These are phyloP conservation scores for Schizopygopsis pylzovi DNA, from an alignment of 2,797 vertebrate genomes.

Conservation along the genomic window DNA sequence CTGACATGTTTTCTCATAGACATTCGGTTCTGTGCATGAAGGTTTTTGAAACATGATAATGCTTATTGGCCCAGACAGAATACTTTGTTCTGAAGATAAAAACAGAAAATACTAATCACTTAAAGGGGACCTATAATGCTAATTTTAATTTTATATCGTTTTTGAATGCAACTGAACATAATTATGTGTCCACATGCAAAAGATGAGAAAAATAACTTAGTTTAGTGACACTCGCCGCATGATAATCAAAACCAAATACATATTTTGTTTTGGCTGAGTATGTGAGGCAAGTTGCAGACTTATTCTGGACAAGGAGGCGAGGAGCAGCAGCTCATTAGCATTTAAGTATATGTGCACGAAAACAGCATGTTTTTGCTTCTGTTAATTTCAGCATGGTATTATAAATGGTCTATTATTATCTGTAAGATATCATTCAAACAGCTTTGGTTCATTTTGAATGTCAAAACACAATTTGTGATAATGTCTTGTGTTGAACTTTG, in stretches of 20 bases:
- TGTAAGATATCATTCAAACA: not conserved
- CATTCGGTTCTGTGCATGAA: not conserved
- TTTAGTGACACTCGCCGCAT: not conserved
- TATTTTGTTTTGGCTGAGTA: not conserved
- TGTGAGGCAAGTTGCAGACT: not conserved
- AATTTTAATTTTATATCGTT: not conserved
- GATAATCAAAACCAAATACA: not conserved
- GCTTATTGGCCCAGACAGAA: not conserved
- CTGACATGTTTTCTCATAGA: not conserved
- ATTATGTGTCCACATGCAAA: not conserved
- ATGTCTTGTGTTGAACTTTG: not conserved
- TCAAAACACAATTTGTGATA: not conserved
- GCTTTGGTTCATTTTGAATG: not conserved
- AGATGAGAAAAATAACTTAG: not conserved
- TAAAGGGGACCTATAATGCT: not conserved
- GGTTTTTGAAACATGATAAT: not conserved
- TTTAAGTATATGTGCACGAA: not conserved
- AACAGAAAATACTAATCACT: not conserved
- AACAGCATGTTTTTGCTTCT: not conserved
- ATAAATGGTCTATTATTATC: not conserved
- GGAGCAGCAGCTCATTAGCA: not conserved
- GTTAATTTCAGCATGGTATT: not conserved
- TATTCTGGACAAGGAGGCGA: not conserved
- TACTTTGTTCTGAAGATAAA: not conserved
- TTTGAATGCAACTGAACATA: not conserved